Base-by-base conservation (phyloP, 2,888 invertebrate genomes). In the Neocrepidodera transversa region DNA sequence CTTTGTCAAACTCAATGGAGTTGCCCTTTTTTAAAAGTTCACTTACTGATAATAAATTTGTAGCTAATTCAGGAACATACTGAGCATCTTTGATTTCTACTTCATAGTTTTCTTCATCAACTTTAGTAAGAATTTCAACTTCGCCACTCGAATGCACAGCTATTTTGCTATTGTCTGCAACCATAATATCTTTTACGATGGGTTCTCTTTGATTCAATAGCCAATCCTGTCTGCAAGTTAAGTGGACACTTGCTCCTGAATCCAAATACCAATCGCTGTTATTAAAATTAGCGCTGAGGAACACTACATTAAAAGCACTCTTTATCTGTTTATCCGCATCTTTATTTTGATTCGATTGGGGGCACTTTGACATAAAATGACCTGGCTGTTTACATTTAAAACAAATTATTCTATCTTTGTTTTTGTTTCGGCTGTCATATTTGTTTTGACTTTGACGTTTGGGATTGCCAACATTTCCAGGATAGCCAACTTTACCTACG, bases 241-340 rank as follows among this genome's bases (percentile, higher is more conserved):
- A 60, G 58, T 74, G 70, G 28, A 60, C 48, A 50, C 69, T 71
- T 14, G 71, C 71, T 4, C 71, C 73, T 5, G 67, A 67, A 51
- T 74, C 72, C 1, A 72, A 17, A 36, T 72, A 74, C 65, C 68
- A 74, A 23, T 73, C n/a, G n/a, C n/a, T n/a, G n/a, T n/a, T n/a
- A n/a, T n/a, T n/a, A n/a, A n/a, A n/a, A n/a, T n/a, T n/a, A n/a
- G n/a, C n/a, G n/a, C n/a, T n/a, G n/a, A n/a, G n/a, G n/a, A n/a
- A n/a, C n/a, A n/a, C n/a, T n/a, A 64, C 71, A 63, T 61, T 69
- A 59, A 73, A 72, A 16, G 32, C 54, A 55, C n/a, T n/a, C n/a
- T 18, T 40, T 23, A 7, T 51, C 17, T 30, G 53, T n/a, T 59
- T 43, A 30, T 48, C 36, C 16, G 16, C 38, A 30, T 45, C 43